Evolutionary conservation across 2,888 invertebrate species (phyloP).

Genomic region (Diplolepis rosae): DNA sequence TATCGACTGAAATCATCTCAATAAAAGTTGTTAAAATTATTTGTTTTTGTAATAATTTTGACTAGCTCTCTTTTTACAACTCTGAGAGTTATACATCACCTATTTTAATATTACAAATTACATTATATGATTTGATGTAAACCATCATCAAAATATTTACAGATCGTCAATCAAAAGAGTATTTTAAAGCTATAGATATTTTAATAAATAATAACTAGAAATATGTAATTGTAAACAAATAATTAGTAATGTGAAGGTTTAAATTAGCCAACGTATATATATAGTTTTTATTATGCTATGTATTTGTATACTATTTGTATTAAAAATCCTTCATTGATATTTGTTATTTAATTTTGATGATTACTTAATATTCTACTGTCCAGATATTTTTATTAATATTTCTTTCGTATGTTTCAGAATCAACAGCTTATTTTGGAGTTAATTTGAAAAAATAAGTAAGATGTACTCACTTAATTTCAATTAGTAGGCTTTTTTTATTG

Average conservation of each 20-base stretch:
- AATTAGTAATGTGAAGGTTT: neutral
- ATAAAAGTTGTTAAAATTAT: neutral
- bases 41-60: neutral
- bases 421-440: too few species aligned
- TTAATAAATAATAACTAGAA: neutral
- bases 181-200: neutral
- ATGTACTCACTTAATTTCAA: too few species aligned
- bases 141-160: neutral
- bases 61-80: neutral
- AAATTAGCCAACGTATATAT: neutral
- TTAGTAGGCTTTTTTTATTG: too few species aligned
- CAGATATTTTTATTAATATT: neutral
- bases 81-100: too few species aligned
- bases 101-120: neutral
- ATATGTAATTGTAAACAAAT: neutral
- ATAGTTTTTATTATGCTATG: neutral
- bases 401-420: too few species aligned
- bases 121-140: neutral
- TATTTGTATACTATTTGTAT: neutral
- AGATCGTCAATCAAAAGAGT: neutral
- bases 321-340: neutral
- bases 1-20: slow-evolving; percentile 60
- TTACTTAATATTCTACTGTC: too few species aligned
- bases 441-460: too few species aligned
- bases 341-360: too few species aligned